Base-by-base conservation (phyloP, 1,140 invertebrate genomes). In the Bombus soroeensis region DNA sequence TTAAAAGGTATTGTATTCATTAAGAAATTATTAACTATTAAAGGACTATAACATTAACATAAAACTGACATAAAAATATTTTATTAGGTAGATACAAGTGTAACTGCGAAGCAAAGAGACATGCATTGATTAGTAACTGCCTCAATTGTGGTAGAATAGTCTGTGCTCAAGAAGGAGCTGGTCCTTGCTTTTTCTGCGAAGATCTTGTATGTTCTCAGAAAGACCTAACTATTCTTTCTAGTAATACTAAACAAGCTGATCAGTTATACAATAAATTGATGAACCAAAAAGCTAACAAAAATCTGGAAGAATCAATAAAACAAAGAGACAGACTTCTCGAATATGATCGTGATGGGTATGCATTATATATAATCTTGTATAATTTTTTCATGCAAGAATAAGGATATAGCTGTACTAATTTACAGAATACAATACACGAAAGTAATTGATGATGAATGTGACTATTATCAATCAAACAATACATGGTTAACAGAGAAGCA, bases 121-220 rank as follows among this genome's bases (percentile, higher is more conserved):
- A 99, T 95, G 95, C 96, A 75, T 95, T 99, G 22, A 96, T 99
- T 73, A 99, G 98, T 93, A 99, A 99, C 95, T 99, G 99, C 92
- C 92, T 98, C 1, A 97, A 97, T 78, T 99, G 99, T 96, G 99
- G 99, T 0, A 96, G 98, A 87, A 98, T 99, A 92, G 98, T 99
- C 39, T 99, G 99, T 95, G 96, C 96, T 79, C 99, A 99, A 95
- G 99, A 99, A 96, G 99, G 99, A 3, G 97, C 98, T 59, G 99
- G 99, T 1, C 98, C 98, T 3, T 99, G 99, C 94, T 96, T 99
- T 22, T 99, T 98, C 92, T 99, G 99, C 96, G 97, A 97, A 3
- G 96, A 97, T 90, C 94, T 98, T 87, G 98, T 98, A 94, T 98
- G 97, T 91, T 97, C 97, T 4, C 95, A 96, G n/a, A 97, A 98